These are phyloP conservation scores for Spheniscus mendiculus DNA, from an alignment of 2,113 vertebrate species.

Conservation along the genomic window DNA sequence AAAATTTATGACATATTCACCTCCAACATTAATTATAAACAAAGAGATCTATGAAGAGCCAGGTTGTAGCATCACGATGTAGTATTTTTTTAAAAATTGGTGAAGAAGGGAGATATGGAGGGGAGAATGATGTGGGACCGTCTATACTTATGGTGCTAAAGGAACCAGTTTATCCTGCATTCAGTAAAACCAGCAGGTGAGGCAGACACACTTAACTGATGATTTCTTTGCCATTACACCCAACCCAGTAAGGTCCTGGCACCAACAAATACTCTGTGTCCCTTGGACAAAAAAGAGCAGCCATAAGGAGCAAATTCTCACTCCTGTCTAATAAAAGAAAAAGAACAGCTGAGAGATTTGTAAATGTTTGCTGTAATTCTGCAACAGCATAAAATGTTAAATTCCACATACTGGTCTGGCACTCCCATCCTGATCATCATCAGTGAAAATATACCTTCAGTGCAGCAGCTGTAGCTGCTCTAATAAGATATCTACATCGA, in stretches of 20 bases:
- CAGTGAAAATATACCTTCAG: constrained; percentile 67
- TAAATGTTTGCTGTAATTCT: constrained; percentile 58
- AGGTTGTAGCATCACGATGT: background rate
- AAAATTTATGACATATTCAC: constrained; percentile 33
- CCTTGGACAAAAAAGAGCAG: constrained; percentile 33
- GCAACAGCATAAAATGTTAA: constrained; percentile 58
- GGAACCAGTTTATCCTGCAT: background rate
- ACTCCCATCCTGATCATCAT: constrained; percentile 49
- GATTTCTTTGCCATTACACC: background rate
- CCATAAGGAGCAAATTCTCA: constrained; percentile 9
- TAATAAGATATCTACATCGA: constrained; percentile 76
- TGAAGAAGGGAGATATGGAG: background rate
- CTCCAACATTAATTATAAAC: constrained; percentile 31
- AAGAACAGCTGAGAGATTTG: constrained; percentile 56
- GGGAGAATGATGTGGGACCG: background rate
- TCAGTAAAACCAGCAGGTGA: constrained; percentile 1
- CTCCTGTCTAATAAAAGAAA: constrained; percentile 29
- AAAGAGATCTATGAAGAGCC: background rate
- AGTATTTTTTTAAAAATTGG: background rate
- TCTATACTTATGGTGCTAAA: background rate
- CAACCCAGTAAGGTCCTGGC: background rate
- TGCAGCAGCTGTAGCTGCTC: constrained; percentile 72
- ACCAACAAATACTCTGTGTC: background rate
- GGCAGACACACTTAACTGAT: background rate
- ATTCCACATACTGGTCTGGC: constrained; percentile 12